Evolutionary conservation across 2,888 invertebrate genomes (phyloP), one percentile per base, ranked within the genome.

Genomic region (Oscheius sp.): DNA sequence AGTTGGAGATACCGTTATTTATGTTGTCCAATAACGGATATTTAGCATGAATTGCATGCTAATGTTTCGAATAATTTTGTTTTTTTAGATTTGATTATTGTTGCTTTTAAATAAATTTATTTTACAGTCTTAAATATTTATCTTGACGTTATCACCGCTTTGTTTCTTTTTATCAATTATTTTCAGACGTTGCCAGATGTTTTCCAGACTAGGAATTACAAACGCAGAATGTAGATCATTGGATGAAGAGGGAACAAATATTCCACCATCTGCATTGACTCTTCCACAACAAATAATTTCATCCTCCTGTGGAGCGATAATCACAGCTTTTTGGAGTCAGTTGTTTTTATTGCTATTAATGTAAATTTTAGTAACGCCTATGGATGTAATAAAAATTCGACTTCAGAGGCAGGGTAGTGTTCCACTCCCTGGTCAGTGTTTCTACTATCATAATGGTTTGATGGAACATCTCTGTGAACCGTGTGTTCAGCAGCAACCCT

Each of bases 331-430:
- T 33, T 66, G 82, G 39, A 82, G 83, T 83, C 8, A 70, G 78
- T 68, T 17, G 6, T 29, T 27, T n/a, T 45, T 15, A 17, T 45
- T 42, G 15, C 12, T n/a, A 23, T 61, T 25, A 29, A 8, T n/a
- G n/a, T n/a, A n/a, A n/a, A n/a, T 74, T 75, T 50, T 67, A 83
- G 85, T 85, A 89, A 99, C 98, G 0, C 98, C 98, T 0, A 89
- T 99, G 79, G 98, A 99, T 90, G 98, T 98, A n/a, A 93, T 99
- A 0, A 99, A 99, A 90, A 95, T 96, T 74, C 91, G 98, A 57
- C 90, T 99, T 45, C 98, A 98, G 89, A 92, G 94, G 2, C 97
- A 98, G 88, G 93, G 93, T 85, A 94, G 93, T 83, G 91, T 92
- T 0, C 87, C 92, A 80, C 88, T 92, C 4, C 92, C 92, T 29